A percentile compares a stretch with the other conserved stretches of the same genome.
Conservation (phyloP, 2,113 vertebrate genomes). For the Theristicus caerulescens region DNA sequence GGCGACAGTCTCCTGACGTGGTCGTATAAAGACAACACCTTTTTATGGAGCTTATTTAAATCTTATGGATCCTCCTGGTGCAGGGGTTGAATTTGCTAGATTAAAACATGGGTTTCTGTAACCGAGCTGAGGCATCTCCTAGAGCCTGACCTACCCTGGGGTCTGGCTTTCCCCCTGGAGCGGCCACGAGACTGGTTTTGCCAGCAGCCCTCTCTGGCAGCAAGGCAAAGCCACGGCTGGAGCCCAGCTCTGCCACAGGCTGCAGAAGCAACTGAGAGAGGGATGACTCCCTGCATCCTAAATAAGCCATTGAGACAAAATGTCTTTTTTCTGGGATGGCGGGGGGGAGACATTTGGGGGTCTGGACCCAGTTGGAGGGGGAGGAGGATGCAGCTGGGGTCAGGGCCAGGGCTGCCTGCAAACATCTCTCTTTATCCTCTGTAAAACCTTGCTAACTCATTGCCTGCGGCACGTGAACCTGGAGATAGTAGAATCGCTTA, state of each 20-base stretch:
- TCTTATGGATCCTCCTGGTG: neutral
- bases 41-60: neutral
- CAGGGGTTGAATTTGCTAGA: neutral
- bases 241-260: neutral
- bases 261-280: neutral
- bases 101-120: neutral
- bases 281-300: neutral
- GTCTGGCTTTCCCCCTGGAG: neutral
- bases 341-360: neutral
- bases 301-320: neutral
- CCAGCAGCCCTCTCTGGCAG: neutral
- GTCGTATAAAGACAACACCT: neutral
- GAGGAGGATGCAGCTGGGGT: neutral
- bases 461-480: neutral
- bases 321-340: neutral
- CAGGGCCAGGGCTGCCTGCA: neutral
- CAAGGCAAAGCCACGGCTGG: neutral
- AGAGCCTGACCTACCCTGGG: neutral
- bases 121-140: neutral
- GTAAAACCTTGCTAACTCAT: constrained; percentile 2
- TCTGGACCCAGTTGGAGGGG: neutral
- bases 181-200: rapidly evolving
- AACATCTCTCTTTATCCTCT: neutral
- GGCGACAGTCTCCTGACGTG: neutral
- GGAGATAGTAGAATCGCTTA: neutral